A percentile compares a stretch with the other conserved stretches of the same genome.
These are phyloP conservation scores for Porphyrio hochstetteri DNA, from an alignment of 2,113 vertebrate genomes.

Conservation along the genomic window DNA sequence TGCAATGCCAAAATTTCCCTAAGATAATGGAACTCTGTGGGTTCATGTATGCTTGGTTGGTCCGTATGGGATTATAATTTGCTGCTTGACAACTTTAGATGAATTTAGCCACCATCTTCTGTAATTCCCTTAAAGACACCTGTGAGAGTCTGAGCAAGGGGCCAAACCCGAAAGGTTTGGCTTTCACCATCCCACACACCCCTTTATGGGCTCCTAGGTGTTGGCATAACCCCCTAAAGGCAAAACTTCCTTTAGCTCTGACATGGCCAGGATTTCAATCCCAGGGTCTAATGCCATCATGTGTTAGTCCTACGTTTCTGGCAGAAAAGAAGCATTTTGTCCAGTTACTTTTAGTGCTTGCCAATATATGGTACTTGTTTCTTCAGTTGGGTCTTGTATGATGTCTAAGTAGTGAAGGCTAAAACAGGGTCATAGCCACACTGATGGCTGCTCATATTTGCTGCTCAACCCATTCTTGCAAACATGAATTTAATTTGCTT, in stretches of 20 bases:
- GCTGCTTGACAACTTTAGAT: neutral
- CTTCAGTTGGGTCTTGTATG: neutral
- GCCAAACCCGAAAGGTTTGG: neutral
- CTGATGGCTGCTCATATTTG: neutral
- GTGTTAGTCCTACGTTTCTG: neutral
- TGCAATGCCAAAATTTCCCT: neutral
- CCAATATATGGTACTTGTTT: neutral
- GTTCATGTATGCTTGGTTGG: accelerated
- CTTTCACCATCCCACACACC: neutral
- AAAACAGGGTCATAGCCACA: conserved; percentile 20
- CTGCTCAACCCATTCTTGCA: neutral
- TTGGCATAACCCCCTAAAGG: neutral
- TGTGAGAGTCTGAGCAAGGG: accelerated
- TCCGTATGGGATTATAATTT: accelerated
- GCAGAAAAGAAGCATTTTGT: neutral
- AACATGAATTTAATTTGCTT: too few relatives aligned
- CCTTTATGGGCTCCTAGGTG: neutral
- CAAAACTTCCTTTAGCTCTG: neutral
- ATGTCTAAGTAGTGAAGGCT: neutral
- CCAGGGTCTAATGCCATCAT: neutral
- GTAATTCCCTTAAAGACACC: neutral
- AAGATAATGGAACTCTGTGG: neutral
- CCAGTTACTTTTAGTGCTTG: neutral
- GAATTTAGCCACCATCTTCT: neutral
- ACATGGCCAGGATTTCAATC: neutral